Conservation (phyloP, 2,113 vertebrate genomes). For the Chlorocebus sabaeus region DNA sequence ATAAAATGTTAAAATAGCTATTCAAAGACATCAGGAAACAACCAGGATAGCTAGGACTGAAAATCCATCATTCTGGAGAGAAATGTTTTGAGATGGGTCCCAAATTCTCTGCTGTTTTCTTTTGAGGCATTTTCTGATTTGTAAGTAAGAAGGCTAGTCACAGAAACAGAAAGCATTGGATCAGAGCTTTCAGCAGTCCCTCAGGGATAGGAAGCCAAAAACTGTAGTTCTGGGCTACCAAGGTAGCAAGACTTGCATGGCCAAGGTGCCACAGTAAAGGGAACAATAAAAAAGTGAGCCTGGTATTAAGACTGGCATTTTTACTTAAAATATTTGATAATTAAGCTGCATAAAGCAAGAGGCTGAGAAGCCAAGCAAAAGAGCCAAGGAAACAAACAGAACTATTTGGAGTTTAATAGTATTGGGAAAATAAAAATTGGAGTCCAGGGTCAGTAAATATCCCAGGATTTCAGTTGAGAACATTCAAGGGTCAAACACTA, state of each 20-base stretch:
- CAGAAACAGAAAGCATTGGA: neutral
- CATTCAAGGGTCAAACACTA: neutral
- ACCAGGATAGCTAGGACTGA: neutral
- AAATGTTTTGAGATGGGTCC: neutral
- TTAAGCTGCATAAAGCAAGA: neutral
- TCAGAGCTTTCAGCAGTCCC: neutral
- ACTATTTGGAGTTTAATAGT: neutral
- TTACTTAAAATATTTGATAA: neutral
- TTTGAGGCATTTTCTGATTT: neutral
- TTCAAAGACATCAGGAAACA: neutral
- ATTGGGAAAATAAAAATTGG: neutral
- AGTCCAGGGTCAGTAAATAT: neutral
- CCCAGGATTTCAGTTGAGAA: neutral
- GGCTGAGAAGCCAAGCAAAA: neutral
- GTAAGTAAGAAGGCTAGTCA: neutral
- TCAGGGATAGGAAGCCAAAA: neutral
- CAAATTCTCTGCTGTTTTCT: neutral
- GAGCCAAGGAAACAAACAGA: neutral
- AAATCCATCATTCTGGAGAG: neutral
- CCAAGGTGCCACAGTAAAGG: neutral
- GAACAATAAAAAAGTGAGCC: neutral
- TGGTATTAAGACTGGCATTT: neutral
- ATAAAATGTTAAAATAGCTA: neutral
- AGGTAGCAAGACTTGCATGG: neutral
- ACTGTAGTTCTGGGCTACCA: neutral